Evolutionary conservation across 2,797 vertebrate species (phyloP), one percentile per base, ranked within the genome.

Genomic region (Pelodytes ibericus): DNA sequence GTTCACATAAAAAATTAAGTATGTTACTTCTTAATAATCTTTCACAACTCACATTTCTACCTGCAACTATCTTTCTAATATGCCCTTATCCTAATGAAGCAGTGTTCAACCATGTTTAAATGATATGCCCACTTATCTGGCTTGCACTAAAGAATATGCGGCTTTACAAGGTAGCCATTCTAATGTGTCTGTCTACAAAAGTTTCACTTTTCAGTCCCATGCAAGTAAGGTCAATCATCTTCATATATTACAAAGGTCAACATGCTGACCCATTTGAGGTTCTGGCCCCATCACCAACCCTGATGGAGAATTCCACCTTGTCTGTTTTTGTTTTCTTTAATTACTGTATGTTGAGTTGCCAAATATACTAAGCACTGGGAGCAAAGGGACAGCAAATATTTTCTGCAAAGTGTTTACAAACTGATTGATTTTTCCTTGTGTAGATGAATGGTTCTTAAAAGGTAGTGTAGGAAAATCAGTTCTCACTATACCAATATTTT

Each of bases 271-370:
- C 47, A 57, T 16, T 16, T 53, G 41, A 36, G 44, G 7, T 20
- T 51, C 49, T 47, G 39, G 5, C 31, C 59, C 31, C 15, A 61
- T 56, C 22, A 25, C 26, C 36, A 61, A 18, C 57, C 15, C 25
- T 51, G 58, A n/a, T 62, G 53, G 47, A 63, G 47, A 62, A n/a
- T 27, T 62, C 65, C 44, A 63, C 25, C 58, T 56, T 76, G 47
- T 63, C 18, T 41, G 63, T 39, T 71, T n/a, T 31, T n/a, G n/a
- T n/a, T n/a, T 41, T 31, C 71, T 71, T 18, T 2, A 25, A 13
- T 13, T 24, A 13, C n/a, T 5, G 16, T 25, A 64, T 71, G 57
- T 71, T 53, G 20, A 33, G 30, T 49, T 72, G 59, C 61, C 53
- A 72, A 1, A 18, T n/a, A 22, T 27, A 5, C 25, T 39, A 44